Base-by-base conservation (phyloP, 2,113 vertebrate species). In the Coturnix japonica region DNA sequence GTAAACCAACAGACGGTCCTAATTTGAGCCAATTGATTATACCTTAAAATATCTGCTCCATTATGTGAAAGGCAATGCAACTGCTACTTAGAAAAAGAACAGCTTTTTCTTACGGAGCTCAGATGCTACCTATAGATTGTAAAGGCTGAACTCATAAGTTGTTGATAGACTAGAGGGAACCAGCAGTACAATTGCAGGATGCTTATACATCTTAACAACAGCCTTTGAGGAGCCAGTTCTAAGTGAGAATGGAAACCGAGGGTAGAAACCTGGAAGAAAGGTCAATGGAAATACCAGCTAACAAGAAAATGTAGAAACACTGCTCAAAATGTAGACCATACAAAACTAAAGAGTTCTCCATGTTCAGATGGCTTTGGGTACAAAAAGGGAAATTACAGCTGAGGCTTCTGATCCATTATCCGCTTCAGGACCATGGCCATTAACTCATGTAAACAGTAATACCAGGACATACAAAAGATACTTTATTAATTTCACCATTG, bases 291-390 rank as follows among this genome's bases (percentile, higher is more conserved):
- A 81, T 8, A 79, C 70, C 80, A 7, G 10, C 8, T 35, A 21
- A 54, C 7, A 67, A 33, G 25, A 56, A 87, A 95, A 63, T 71
- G 81, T 70, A 84, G 57, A 73, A 90, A 59, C 35, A 59, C 46
- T n/a, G 28, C 60, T 79, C 88, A 72, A 25, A 26, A 81, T 8
- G 43, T 25, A 49, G 31, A 86, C 23, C 18, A 86, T 20, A 49
- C 66, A 69, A 80, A 89, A 85, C 81, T 93, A 94, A 93, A 84
- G 67, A 73, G 85, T 94, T 70, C 81, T 90, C 81, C 35, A 22
- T 44, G 78, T 63, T 79, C 85, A 87, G 89, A 87, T 31, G 16
- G 53, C 77, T 79, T 37, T 37, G 81, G 64, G 84, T 89, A 89
- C 87, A 85, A 85, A 94, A 86, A 85, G 57, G 71, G 71, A 89